Base-by-base conservation (phyloP, 2,888 invertebrate species). In the Ormyrus labotus region DNA sequence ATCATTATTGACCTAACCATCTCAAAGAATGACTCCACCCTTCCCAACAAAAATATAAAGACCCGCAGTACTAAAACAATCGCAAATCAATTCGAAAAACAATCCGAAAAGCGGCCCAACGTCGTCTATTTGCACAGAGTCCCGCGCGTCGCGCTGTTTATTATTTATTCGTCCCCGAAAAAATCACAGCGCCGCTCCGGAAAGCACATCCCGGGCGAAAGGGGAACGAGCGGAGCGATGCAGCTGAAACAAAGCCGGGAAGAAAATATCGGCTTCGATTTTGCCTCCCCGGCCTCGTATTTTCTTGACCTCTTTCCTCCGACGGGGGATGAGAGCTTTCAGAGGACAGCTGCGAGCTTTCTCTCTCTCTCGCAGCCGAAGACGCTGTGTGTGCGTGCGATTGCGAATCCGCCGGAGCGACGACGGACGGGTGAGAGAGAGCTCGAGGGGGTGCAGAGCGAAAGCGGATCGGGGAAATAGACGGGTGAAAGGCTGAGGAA, bases 251-350 rank as follows among this genome's bases (percentile, higher is more conserved):
- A 64, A 70, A 77, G 67, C 63, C 73, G 47, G 34, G 48, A 63
- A 51, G 61, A 73, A 78, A 78, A 67, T 73, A 78, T 71, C 70
- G 64, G 19, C 60, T 65, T 65, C 55, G 53, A 47, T 65, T 72
- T n/a, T 13, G 19, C 55, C n/a, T 48, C n/a, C n/a, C 13, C 48
- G 55, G 45, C 19, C 19, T 19, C 1, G 61, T 76, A 64, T 79
- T 79, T 79, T 79, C 73, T 58, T 79, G 73, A 69, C 73, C 73
- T 65, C 58, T 65, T 65, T 72, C 57, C 47, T 19, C 19, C 55
- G 19, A 19, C 55, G 65, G 11, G 47, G n/a, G 13, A 58, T 50
- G n/a, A 61, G 47, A 72, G 61, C 50, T 45, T 53, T 51, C 72
- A 45, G 34, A 58, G n/a, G 48, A 19, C 63, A 69, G 69, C 55